A percentile compares a stretch with the other conserved stretches of the same genome.
Evolutionary conservation across 2,888 invertebrate genomes (phyloP).

Genomic region (Serripes groenlandicus): DNA sequence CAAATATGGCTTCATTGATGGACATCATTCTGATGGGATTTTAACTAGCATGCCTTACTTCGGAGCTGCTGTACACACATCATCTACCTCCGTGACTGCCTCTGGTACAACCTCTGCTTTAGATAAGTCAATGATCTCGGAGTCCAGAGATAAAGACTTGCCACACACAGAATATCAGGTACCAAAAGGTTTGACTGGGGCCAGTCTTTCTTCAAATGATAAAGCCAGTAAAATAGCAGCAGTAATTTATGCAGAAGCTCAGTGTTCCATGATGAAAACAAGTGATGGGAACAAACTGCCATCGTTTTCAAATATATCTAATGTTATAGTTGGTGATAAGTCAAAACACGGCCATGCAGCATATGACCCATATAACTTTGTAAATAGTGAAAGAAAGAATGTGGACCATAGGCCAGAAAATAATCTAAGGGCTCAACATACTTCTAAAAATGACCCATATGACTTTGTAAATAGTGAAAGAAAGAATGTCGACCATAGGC

Average conservation of each 20-base stretch:
- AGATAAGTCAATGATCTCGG: conserved; percentile 1
- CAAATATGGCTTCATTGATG: background rate
- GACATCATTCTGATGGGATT: background rate
- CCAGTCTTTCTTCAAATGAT: background rate
- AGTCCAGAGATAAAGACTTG: conserved; percentile 8
- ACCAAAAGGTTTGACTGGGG: background rate
- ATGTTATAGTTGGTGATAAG: background rate
- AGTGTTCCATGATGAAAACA: conserved; percentile 27
- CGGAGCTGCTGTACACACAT: conserved; percentile 5
- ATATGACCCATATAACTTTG: conserved; percentile 3
- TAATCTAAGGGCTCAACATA: too few relatives aligned
- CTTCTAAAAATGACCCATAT: background rate
- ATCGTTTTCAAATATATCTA: conserved; percentile 51
- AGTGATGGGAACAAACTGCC: conserved; percentile 17
- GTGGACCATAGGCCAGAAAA: conserved; percentile 2
- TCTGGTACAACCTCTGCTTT: conserved; percentile 6
- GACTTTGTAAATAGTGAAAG: background rate
- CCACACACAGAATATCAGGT: background rate
- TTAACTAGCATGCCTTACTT: background rate
- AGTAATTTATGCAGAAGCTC: conserved; percentile 50
- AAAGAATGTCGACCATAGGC: background rate
- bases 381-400: background rate
- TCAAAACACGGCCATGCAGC: conserved; percentile 28
- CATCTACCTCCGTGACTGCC: conserved; percentile 12
- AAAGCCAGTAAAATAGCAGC: conserved; percentile 55